These are phyloP conservation scores for Pristionchus entomophagus DNA, from an alignment of 2,888 invertebrate species.

Conservation along the genomic window DNA sequence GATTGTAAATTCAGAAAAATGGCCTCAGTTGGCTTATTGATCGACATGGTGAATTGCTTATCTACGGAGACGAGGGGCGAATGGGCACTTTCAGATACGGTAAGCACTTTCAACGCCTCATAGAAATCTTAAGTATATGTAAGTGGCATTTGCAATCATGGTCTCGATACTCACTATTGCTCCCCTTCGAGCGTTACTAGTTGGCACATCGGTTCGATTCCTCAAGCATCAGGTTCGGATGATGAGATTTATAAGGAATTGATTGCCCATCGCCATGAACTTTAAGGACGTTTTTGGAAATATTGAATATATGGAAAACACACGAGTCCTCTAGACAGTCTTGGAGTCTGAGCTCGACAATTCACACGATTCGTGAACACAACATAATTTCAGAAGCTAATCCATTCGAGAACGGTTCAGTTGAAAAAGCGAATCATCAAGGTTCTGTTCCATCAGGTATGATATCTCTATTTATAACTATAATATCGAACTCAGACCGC, in stretches of 20 bases:
- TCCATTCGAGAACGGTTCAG: neutral
- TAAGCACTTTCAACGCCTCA: neutral
- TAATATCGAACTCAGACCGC: neutral
- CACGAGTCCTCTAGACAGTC: no score
- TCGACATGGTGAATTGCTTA: neutral
- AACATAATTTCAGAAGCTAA: neutral
- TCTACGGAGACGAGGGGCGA: neutral
- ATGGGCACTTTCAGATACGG: neutral
- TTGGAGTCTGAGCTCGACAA: no score
- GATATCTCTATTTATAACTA: no score
- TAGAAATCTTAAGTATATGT: neutral
- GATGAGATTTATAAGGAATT: neutral
- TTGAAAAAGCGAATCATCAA: neutral
- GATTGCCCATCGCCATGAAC: no score
- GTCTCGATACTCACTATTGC: neutral
- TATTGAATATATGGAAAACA: no score
- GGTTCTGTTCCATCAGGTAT: neutral
- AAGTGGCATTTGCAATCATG: neutral
- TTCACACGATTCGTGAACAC: neutral
- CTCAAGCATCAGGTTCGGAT: neutral
- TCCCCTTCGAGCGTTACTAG: neutral
- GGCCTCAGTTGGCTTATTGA: neutral
- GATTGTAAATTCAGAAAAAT: neutral
- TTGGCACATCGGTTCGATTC: neutral
- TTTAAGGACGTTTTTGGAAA: no score